Percentiles rank a stretch among this genome's conserved stretches.
phyloP scores from a whole-genome alignment of 2,113 vertebrate species.

The Dromas ardeola region DNA sequence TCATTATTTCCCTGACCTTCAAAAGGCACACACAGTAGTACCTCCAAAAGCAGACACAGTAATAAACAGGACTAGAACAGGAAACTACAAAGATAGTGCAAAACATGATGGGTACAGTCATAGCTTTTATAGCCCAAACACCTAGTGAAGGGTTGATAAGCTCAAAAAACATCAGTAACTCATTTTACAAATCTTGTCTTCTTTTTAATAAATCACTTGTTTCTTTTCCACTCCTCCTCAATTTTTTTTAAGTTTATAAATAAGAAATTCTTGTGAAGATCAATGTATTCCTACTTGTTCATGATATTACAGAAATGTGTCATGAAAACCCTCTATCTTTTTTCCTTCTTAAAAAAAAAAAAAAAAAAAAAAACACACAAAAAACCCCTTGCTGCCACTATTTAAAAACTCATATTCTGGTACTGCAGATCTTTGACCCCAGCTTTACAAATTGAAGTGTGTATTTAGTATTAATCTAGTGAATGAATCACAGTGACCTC shows the following conservation, averaged over 20 bases:
- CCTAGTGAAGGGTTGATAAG: not conserved
- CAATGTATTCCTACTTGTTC: not conserved
- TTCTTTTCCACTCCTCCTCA: not conserved
- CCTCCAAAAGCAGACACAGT: not conserved
- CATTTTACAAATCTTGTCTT: not conserved
- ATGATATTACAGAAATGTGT: not conserved
- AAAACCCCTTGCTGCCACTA: not conserved
- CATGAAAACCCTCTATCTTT: not conserved
- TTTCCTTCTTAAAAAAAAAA: not conserved
- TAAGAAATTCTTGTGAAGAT: not conserved
- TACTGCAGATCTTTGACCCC: not conserved
- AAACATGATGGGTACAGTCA: not conserved
- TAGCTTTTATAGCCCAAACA: not conserved
- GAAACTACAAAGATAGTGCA: not conserved
- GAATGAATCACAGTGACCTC: not conserved
- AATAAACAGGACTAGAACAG: not conserved
- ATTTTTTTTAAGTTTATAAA: not conserved
- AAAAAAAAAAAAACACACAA: not conserved
- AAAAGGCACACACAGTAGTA: not conserved
- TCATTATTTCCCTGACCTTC: not conserved
- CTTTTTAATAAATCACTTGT: not conserved
- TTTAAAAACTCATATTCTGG: not conserved
- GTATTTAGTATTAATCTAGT: not conserved
- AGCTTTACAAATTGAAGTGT: not conserved
- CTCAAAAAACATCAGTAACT: not conserved